A percentile compares a stretch with the other conserved stretches of the same genome.
phyloP scores from a whole-genome alignment of 1,140 invertebrate species.

The Luehdorfia chinensis region DNA sequence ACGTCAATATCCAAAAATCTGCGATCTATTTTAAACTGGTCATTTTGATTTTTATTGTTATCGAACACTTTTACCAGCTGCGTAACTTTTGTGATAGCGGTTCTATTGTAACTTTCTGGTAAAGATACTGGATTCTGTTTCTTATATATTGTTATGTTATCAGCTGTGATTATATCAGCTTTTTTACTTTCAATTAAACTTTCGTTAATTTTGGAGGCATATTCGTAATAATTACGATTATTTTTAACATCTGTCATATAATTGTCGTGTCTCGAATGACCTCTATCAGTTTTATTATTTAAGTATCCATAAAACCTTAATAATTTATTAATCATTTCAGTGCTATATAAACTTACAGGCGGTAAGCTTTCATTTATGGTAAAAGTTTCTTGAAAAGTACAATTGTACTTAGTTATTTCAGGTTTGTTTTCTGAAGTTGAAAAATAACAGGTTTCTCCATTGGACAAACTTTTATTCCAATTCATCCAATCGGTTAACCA shows the following conservation, averaged over 20 bases:
- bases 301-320: conserved; percentile 65
- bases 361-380: conserved; percentile 69
- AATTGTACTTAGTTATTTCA: conserved; percentile 66
- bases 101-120: conserved; percentile 46
- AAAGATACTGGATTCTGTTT: conserved; percentile 40
- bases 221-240: too few relatives aligned
- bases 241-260: conserved; percentile 22
- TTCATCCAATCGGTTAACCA: conserved; percentile 83
- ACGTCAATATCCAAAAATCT: conserved; percentile 48
- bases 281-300: conserved; percentile 64
- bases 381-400: conserved; percentile 69
- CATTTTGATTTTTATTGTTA: conserved; percentile 47
- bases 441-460: conserved; percentile 68
- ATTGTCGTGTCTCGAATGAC: conserved; percentile 30
- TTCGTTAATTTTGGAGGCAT: too few relatives aligned
- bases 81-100: conserved; percentile 31
- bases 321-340: conserved; percentile 72
- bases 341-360: conserved; percentile 68
- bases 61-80: conserved; percentile 47
- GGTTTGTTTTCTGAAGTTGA: conserved; percentile 57
- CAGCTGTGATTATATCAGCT: too few relatives aligned
- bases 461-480: conserved; percentile 73
- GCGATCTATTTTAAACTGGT: conserved; percentile 46
- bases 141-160: background rate
- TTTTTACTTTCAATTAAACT: too few relatives aligned